Percentiles rank a stretch among this genome's conserved stretches.
Evolutionary conservation across 2,888 invertebrate species (phyloP).

Genomic region (Ceramica pisi): DNA sequence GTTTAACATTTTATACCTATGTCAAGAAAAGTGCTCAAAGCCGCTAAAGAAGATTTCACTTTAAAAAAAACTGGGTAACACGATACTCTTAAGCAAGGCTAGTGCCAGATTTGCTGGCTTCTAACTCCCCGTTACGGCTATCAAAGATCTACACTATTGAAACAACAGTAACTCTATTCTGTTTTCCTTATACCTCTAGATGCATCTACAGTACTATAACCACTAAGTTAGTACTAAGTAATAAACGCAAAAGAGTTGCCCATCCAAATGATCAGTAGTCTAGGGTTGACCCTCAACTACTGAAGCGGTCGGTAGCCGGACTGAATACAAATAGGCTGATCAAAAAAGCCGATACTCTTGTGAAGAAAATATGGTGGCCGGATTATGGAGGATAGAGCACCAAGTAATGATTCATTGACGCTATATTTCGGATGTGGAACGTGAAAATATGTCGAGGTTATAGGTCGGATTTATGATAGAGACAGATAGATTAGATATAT

Average conservation of each 20-base stretch:
- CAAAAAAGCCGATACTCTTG: constrained; percentile 32
- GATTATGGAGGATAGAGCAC: constrained; percentile 21
- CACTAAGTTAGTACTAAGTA: neutral
- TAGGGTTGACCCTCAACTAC: constrained; percentile 41
- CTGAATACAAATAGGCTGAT: constrained; percentile 50
- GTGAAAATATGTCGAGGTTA: neutral
- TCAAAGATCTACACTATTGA: no score
- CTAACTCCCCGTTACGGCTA: no score
- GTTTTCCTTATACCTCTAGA: neutral
- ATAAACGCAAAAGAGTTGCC: constrained; percentile 27
- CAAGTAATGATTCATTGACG: constrained; percentile 39
- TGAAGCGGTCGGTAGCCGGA: constrained; percentile 16
- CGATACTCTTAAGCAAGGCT: no score
- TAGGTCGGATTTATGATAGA: neutral
- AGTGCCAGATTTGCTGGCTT: no score
- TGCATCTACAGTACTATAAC: neutral
- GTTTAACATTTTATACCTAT: no score
- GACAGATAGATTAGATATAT: neutral
- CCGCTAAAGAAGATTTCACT: no score
- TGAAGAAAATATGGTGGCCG: constrained; percentile 27
- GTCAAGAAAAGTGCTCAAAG: no score
- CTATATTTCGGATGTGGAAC: constrained; percentile 15
- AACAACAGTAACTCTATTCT: no score
- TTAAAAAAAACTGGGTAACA: no score
- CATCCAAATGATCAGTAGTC: constrained; percentile 14